Conservation (phyloP, 1,140 invertebrate species). For the Holotrichia oblita region DNA sequence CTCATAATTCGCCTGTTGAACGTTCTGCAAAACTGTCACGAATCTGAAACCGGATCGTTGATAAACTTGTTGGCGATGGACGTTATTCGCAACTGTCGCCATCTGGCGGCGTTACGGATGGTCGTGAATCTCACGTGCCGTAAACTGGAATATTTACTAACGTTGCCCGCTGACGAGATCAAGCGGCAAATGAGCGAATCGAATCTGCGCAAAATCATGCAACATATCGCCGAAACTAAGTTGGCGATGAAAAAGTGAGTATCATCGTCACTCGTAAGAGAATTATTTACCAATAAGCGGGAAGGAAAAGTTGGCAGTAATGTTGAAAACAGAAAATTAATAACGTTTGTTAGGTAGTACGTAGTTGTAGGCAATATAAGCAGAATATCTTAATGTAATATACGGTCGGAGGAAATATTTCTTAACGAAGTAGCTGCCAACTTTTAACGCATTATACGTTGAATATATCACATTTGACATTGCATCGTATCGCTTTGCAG, state of each 20-base stretch:
- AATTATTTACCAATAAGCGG: no score
- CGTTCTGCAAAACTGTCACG: background rate
- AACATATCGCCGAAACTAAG: constrained; percentile 63
- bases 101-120: constrained; percentile 69
- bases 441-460: no score
- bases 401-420: no score
- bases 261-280: no score
- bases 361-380: no score
- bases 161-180: constrained; percentile 64
- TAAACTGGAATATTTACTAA: constrained; percentile 71
- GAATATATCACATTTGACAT: no score
- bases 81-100: constrained; percentile 51
- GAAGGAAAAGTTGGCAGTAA: no score
- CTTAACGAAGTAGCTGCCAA: no score
- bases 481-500: constrained; percentile 63
- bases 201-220: constrained; percentile 67
- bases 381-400: no score
- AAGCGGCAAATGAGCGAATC: constrained; percentile 67
- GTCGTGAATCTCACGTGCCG: constrained; percentile 71
- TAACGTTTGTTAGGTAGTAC: no score
- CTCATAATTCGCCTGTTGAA: background rate
- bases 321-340: no score
- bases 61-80: background rate
- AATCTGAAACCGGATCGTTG: background rate
- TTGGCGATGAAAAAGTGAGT: constrained; percentile 63